Evolutionary conservation across 1,140 invertebrate genomes (phyloP), one percentile per base, ranked within the genome.

Genomic region (Drosophila pseudoobscura): DNA sequence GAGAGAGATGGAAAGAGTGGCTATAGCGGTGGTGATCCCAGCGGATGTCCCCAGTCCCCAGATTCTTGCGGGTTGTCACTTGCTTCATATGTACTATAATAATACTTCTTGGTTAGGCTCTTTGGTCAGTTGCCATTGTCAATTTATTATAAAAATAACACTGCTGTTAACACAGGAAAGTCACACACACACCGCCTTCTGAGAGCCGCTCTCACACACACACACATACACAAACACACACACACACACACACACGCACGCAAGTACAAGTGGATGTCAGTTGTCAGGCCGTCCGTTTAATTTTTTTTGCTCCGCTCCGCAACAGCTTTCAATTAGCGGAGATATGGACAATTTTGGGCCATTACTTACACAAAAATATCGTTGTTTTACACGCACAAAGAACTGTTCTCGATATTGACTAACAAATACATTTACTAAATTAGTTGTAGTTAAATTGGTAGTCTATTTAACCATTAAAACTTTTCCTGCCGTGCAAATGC

Each of bases 141-240:
- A 84, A 78, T 82, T 59, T 49, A 45, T 64, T 76, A 53, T 69
- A 74, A 62, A 60, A 68, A 76, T 61, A 80, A 69, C 54, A 43
- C 35, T 51, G 47, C 17, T 7, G n/a, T 44, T 24, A 64, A 29
- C 55, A 60, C 47, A 35, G 29, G 62, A 50, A 35, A 66, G 26
- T 9, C 29, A 55, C 63, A 53, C 54, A 39, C 59, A 26, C 55
- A 56, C 15, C 43, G 20, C 20, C 20, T 20, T 20, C 20, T 20
- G 29, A 31, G 29, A 31, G 8, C 31, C 31, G 2, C 31, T 35
- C 44, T 46, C 41, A n/a, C 20, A 35, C 41, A 6, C 7, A 44
- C 15, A 35, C 26, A 51, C 29, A 15, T 15, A n/a, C 20, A 35
- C 41, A 6, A 6, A 44, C 15, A 35, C 26, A 51, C 29, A 24